Conservation (phyloP, 2,888 invertebrate species). For the Sarcophaga subvicina region DNA sequence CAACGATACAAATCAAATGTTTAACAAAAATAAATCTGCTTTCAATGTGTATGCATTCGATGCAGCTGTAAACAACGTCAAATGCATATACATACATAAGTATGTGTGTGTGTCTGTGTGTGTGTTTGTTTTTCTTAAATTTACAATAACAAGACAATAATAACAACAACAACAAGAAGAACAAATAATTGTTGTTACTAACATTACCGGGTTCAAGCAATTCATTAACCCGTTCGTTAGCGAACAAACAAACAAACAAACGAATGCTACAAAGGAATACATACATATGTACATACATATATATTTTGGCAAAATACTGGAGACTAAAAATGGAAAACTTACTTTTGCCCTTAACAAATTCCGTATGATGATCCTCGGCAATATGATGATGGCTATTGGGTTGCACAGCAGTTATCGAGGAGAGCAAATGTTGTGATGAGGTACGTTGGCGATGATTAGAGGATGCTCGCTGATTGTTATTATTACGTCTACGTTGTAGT, state of each 20-base stretch:
- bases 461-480: constrained; percentile 69
- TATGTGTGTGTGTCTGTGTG: not conserved
- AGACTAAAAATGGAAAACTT: constrained; percentile 81
- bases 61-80: not conserved
- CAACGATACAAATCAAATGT: constrained; percentile 40
- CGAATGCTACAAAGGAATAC: not conserved
- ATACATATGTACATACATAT: not conserved
- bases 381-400: constrained; percentile 79
- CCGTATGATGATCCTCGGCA: constrained; percentile 82
- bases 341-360: constrained; percentile 91
- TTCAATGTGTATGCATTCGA: not conserved
- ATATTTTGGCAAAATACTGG: no score
- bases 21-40: constrained; percentile 9
- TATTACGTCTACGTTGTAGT: constrained; percentile 60
- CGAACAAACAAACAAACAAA: not conserved
- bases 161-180: not conserved
- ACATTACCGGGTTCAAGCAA: constrained; percentile 45
- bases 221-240: constrained; percentile 41
- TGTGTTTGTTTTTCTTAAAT: no score
- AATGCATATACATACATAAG: not conserved
- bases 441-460: constrained; percentile 70
- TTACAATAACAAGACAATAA: no score
- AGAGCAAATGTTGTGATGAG: constrained; percentile 61
- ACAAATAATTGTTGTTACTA: constrained; percentile 4
- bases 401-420: constrained; percentile 70